These are phyloP conservation scores for Pterostichus madidus DNA, from an alignment of 2,888 invertebrate species.

Conservation along the genomic window DNA sequence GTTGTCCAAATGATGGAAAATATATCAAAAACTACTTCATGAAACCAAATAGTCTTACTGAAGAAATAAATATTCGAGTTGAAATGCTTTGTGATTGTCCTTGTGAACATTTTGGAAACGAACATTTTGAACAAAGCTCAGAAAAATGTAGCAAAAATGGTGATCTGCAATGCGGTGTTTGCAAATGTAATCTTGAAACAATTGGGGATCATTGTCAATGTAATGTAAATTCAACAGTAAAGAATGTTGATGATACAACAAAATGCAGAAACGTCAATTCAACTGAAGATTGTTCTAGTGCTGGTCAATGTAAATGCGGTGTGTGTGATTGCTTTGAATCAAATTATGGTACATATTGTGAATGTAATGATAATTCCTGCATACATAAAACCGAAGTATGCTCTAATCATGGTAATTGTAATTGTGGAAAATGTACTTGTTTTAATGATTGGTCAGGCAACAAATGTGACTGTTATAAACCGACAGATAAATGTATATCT, in stretches of 20 bases:
- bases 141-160: slow-evolving; percentile 77
- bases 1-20: slow-evolving; percentile 79
- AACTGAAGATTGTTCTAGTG: slow-evolving; percentile 77
- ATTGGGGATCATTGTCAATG: slow-evolving; percentile 81
- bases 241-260: slow-evolving; percentile 68
- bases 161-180: slow-evolving; percentile 81
- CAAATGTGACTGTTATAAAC: slow-evolving; percentile 82
- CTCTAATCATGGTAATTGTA: slow-evolving; percentile 81
- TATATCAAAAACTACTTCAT: slow-evolving; percentile 74
- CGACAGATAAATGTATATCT: slow-evolving; percentile 77
- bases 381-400: slow-evolving; percentile 75
- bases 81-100: slow-evolving; percentile 86
- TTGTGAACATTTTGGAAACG: slow-evolving; percentile 80
- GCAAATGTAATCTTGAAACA: slow-evolving; percentile 79
- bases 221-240: slow-evolving; percentile 72
- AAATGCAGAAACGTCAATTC: slow-evolving; percentile 40
- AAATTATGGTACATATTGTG: slow-evolving; percentile 83
- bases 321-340: slow-evolving; percentile 76
- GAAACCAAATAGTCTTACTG: slow-evolving; percentile 85
- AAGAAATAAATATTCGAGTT: slow-evolving; percentile 84
- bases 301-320: slow-evolving; percentile 82
- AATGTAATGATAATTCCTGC: slow-evolving; percentile 89
- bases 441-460: slow-evolving; percentile 80
- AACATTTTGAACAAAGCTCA: slow-evolving; percentile 73
- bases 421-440: slow-evolving; percentile 83